phyloP scores from a whole-genome alignment of 2,797 vertebrate species.

The Brotula barbata region DNA sequence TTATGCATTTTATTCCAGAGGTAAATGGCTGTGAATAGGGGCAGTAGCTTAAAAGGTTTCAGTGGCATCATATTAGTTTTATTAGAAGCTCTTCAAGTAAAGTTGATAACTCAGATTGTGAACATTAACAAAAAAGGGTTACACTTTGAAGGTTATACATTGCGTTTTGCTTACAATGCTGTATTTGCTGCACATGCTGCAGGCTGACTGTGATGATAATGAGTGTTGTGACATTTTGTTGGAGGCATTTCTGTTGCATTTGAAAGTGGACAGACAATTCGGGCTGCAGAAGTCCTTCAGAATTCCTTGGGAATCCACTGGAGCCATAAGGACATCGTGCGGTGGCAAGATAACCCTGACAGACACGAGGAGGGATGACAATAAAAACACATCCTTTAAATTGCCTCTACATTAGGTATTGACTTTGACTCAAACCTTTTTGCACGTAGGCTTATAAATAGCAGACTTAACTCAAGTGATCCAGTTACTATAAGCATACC shows the following conservation, averaged over 20 bases:
- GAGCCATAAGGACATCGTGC: slow-evolving; percentile 89
- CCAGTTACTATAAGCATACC: too few species aligned
- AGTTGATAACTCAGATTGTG: neutral
- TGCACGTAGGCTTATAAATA: too few species aligned
- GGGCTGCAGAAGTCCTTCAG: slow-evolving; percentile 95
- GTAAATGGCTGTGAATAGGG: neutral
- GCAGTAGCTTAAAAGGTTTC: neutral
- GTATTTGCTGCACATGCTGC: slow-evolving; percentile 90
- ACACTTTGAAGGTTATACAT: neutral
- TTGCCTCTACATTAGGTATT: too few species aligned
- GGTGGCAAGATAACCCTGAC: slow-evolving; percentile 87
- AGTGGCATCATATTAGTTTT: too few species aligned
- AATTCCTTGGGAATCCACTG: slow-evolving; percentile 83
- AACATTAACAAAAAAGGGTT: neutral
- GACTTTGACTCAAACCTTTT: too few species aligned
- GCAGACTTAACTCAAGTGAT: too few species aligned
- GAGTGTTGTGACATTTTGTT: slow-evolving; percentile 56
- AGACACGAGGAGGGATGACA: neutral
- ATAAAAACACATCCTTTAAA: neutral
- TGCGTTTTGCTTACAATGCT: slow-evolving; percentile 80
- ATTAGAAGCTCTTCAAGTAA: neutral
- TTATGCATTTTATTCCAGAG: neutral
- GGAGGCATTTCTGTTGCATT: slow-evolving; percentile 76
- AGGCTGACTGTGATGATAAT: slow-evolving; percentile 57
- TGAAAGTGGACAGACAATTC: slow-evolving; percentile 85